phyloP scores from a whole-genome alignment of 2,797 vertebrate genomes.

The Spinus olivaceus region DNA sequence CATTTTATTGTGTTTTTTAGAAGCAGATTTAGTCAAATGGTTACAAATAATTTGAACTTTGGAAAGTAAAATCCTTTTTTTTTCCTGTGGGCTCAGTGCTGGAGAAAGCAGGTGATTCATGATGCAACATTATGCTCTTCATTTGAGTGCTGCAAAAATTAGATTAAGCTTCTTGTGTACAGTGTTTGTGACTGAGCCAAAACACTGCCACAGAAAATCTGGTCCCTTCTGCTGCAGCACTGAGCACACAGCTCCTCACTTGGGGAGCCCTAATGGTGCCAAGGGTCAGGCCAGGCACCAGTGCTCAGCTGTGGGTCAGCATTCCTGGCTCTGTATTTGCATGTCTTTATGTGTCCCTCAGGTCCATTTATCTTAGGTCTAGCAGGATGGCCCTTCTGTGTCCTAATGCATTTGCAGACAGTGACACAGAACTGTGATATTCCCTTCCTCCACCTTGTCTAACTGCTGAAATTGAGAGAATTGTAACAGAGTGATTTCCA shows the following conservation, averaged over 20 bases:
- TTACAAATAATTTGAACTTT: not conserved
- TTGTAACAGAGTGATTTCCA: conserved; percentile 60
- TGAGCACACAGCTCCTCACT: not conserved
- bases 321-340: not conserved
- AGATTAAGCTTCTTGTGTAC: conserved; percentile 5
- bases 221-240: not conserved
- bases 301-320: not conserved
- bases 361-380: not conserved
- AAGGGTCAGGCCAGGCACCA: not conserved
- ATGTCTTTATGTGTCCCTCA: not conserved
- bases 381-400: not conserved
- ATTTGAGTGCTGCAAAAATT: not conserved
- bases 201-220: not conserved
- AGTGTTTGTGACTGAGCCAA: not conserved
- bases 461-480: conserved; percentile 55
- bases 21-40: not conserved
- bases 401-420: conserved; percentile 23
- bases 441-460: conserved; percentile 51
- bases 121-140: not conserved
- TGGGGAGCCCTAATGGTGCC: not conserved
- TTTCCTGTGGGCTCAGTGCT: not conserved
- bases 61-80: not conserved
- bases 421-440: conserved; percentile 33
- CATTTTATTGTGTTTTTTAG: not conserved
- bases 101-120: not conserved